Evolutionary conservation across 1,140 invertebrate genomes (phyloP).

Genomic region (Cherax quadricarinatus): DNA sequence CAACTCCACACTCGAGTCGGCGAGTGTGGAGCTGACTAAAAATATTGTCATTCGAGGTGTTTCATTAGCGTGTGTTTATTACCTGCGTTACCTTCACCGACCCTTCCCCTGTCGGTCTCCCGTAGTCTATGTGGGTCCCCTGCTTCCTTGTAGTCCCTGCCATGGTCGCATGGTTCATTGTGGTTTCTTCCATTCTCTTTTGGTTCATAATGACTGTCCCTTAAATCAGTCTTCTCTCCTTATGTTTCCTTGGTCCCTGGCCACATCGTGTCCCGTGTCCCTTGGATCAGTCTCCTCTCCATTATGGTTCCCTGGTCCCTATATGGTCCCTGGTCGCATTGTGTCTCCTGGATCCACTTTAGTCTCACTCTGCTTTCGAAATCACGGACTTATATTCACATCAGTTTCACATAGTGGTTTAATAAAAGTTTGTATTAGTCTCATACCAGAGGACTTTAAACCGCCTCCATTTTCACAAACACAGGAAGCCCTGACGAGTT

Average conservation of each 20-base stretch:
- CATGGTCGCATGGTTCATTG: too few relatives aligned
- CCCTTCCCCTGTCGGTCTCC: background rate
- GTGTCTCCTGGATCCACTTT: background rate
- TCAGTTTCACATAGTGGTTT: background rate
- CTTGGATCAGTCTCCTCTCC: background rate
- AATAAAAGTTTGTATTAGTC: background rate
- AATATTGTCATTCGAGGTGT: slow-evolving; percentile 38
- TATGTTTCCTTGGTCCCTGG: background rate
- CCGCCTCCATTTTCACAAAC: background rate
- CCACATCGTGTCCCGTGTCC: background rate
- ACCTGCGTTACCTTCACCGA: background rate
- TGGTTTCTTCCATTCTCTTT: background rate
- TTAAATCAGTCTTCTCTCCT: background rate
- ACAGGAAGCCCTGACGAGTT: background rate
- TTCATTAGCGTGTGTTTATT: slow-evolving; percentile 47
- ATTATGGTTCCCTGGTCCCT: background rate
- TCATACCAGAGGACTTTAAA: background rate
- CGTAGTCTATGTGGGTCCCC: background rate
- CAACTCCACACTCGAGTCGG: background rate
- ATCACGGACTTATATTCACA: background rate
- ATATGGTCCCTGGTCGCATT: background rate
- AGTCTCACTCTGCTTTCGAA: background rate
- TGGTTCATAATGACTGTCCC: background rate
- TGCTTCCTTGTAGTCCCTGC: background rate
- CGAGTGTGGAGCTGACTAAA: slow-evolving; percentile 28